These are phyloP conservation scores for Monochamus saltuarius DNA, from an alignment of 1,140 invertebrate species.

Conservation along the genomic window DNA sequence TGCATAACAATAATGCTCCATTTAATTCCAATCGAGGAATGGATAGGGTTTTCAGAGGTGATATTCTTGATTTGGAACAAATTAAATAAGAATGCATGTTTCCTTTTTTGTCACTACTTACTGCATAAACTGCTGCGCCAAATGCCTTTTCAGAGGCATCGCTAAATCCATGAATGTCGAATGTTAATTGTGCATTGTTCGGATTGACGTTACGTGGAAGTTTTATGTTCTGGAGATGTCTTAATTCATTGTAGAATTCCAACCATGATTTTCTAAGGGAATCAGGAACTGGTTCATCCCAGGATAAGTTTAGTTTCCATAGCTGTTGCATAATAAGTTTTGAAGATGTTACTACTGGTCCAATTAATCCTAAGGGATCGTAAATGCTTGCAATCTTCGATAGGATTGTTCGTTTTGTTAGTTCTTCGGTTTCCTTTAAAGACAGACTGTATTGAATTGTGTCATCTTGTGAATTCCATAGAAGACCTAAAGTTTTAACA, in stretches of 20 bases:
- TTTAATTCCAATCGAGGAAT: slow-evolving; percentile 44
- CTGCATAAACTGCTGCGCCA: slow-evolving; percentile 43
- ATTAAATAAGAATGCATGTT: slow-evolving; percentile 29
- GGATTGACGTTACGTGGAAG: not conserved
- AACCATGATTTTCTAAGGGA: slow-evolving; percentile 8
- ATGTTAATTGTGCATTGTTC: not conserved
- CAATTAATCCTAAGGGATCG: slow-evolving; percentile 53
- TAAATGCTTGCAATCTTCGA: slow-evolving; percentile 48
- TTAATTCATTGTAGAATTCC: slow-evolving; percentile 1
- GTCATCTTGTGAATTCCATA: slow-evolving; percentile 18
- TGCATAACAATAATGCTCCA: slow-evolving; percentile 38
- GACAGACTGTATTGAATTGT: slow-evolving; percentile 7
- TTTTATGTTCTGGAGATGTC: slow-evolving; percentile 1
- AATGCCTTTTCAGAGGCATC: slow-evolving; percentile 41
- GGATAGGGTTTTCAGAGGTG: slow-evolving; percentile 38
- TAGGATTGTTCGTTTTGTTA: slow-evolving; percentile 47
- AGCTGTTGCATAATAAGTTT: slow-evolving; percentile 17
- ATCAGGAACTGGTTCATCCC: slow-evolving; percentile 8
- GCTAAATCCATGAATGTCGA: slow-evolving; percentile 41
- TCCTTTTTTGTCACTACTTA: slow-evolving; percentile 23
- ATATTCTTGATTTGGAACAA: slow-evolving; percentile 42
- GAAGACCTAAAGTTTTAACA: slow-evolving; percentile 30
- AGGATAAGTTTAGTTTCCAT: slow-evolving; percentile 12
- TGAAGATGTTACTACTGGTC: slow-evolving; percentile 39
- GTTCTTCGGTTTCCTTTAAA: slow-evolving; percentile 23